A percentile compares a stretch with the other conserved stretches of the same genome.
These are phyloP conservation scores for Troides helena DNA, from an alignment of 2,888 invertebrate genomes.

Conservation along the genomic window DNA sequence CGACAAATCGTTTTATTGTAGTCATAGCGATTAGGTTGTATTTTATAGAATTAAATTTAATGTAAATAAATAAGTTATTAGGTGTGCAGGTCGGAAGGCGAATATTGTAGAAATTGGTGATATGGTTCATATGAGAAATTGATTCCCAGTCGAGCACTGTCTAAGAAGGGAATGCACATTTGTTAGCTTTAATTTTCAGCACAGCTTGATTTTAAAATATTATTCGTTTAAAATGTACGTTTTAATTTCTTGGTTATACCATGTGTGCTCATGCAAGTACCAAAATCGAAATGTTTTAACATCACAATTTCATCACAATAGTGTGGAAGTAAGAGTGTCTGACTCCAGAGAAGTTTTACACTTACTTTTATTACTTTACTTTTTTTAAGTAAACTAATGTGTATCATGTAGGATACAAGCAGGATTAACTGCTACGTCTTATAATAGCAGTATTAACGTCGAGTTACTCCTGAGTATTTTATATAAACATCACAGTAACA, in stretches of 20 bases:
- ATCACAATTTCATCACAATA: constrained; percentile 72
- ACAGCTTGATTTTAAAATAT: constrained; percentile 56
- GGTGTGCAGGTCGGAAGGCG: constrained; percentile 43
- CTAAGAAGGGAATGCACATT: constrained; percentile 68
- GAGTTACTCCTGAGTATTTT: constrained; percentile 43
- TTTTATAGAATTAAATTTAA: constrained; percentile 65
- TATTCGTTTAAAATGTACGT: constrained; percentile 35
- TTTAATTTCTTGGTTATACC: constrained; percentile 29
- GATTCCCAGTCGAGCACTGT: constrained; percentile 49
- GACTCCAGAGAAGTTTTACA: background rate
- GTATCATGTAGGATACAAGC: constrained; percentile 14
- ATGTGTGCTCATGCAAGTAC: constrained; percentile 34
- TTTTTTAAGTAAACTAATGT: background rate
- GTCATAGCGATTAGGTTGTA: constrained; percentile 74
- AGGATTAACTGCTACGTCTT: constrained; percentile 50
- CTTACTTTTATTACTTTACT: background rate
- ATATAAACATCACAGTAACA: constrained; percentile 39
- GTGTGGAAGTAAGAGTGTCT: constrained; percentile 27
- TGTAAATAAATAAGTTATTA: constrained; percentile 67
- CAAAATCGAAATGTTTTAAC: constrained; percentile 46
- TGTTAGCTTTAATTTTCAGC: constrained; percentile 69
- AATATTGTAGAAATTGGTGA: constrained; percentile 21
- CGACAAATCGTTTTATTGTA: constrained; percentile 77
- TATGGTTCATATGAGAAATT: constrained; percentile 19
- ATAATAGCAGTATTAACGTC: constrained; percentile 58